Evolutionary conservation across 1,140 invertebrate species (phyloP).

Genomic region (Arctopsyche grandis): DNA sequence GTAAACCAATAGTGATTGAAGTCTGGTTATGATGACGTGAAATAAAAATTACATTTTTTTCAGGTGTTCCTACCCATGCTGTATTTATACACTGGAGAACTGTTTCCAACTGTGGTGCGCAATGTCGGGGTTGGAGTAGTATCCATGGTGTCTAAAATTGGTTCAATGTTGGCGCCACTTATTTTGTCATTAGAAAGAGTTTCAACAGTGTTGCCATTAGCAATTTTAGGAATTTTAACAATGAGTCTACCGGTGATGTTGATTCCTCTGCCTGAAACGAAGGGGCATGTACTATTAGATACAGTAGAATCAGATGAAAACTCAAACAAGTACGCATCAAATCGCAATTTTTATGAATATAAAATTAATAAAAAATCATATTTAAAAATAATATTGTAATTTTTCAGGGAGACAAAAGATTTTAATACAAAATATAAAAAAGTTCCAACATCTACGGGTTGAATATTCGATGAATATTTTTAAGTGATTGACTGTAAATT

Average conservation of each 20-base stretch:
- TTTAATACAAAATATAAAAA: too few species aligned
- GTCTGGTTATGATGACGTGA: too few species aligned
- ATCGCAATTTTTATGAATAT: too few species aligned
- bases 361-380: too few species aligned
- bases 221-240: conserved; percentile 58
- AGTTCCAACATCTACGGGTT: too few species aligned
- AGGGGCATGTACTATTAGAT: conserved; percentile 59
- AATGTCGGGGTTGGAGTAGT: conserved; percentile 73
- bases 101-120: conserved; percentile 75
- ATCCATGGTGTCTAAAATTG: conserved; percentile 71
- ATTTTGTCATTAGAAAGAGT: conserved; percentile 70
- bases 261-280: conserved; percentile 62
- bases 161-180: conserved; percentile 74
- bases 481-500: too few species aligned
- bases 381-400: too few species aligned
- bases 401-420: too few species aligned
- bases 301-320: conserved; percentile 38
- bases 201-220: conserved; percentile 57
- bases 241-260: conserved; percentile 58
- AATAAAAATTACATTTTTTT: too few species aligned
- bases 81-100: conserved; percentile 75
- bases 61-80: conserved; percentile 69
- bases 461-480: too few species aligned
- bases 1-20: too few species aligned
- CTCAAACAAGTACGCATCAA: background rate